phyloP scores from a whole-genome alignment of 2,888 invertebrate species.

The Mactromeris polynyma region DNA sequence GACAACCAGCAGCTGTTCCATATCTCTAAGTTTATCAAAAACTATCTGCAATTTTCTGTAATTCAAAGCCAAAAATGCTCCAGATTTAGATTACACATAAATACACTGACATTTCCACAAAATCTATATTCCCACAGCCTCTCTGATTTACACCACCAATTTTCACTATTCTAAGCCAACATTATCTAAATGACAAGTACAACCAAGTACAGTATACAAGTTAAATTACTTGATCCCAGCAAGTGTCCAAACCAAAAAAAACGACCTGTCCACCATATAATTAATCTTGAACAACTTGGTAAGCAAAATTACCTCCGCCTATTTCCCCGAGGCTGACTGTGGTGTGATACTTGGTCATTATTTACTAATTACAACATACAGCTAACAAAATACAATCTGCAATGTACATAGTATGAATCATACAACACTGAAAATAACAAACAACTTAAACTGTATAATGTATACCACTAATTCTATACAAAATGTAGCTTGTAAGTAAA shows the following conservation, averaged over 20 bases:
- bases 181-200: constrained; percentile 5
- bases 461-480: no score
- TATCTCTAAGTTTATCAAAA: neutral
- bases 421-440: neutral
- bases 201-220: neutral
- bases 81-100: neutral
- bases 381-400: neutral
- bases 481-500: no score
- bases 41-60: neutral
- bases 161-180: neutral
- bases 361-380: constrained; percentile 9
- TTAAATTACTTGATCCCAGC: constrained; percentile 5
- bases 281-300: neutral
- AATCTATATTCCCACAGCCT: constrained; percentile 4
- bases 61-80: neutral
- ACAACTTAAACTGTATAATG: no score
- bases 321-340: constrained; percentile 29
- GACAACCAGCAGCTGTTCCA: neutral
- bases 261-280: neutral
- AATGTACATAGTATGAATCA: neutral
- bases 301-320: constrained; percentile 16
- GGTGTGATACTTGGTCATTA: constrained; percentile 10
- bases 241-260: neutral
- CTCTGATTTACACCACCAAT: neutral
- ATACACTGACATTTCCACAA: constrained; percentile 3